Evolutionary conservation across 2,797 vertebrate genomes (phyloP), one percentile per base, ranked within the genome.

Genomic region (Urophycis tenuis): DNA sequence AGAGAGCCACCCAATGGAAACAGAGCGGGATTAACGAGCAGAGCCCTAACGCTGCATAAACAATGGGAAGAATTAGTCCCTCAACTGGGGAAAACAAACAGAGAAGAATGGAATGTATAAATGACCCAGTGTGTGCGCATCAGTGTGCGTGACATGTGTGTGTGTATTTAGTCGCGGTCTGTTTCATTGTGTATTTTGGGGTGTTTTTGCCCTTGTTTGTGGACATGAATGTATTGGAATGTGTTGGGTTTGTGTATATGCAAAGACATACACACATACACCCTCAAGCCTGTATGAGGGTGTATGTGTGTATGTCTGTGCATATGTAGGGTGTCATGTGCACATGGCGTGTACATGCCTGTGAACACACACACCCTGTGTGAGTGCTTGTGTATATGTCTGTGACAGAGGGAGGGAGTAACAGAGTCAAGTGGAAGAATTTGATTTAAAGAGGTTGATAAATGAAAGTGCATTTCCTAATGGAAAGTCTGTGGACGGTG

Each of bases 21-120:
- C 70, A 77, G 77, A 84, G 74, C 11, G 33, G 17, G 80, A 5
- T 39, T 81, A 81, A 75, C 71, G 74, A 6, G 3, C 76, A 39
- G 82, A 72, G 25, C 74, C 45, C 71, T 79, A 87, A 86, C 80
- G 60, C 77, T 82, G 73, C 77, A 78, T 73, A 82, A 87, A 89
- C 80, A 86, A 71, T 15, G 34, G 29, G 73, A 35, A 73, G 79
- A 70, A 69, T 33, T 71, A 77, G 79, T 75, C 75, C 64, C 19
- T 81, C 74, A 77, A 19, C 75, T 45, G 60, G 33, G 71, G 71
- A 39, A 77, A 75, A 76, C 75, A 76, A 78, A 84, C 78, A 11
- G n/a, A 78, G 64, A 41, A 82, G 49, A 80, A 31, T 32, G 77
- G 79, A 81, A 82, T 83, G 77, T 82, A 81, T 74, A 76, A 75